Evolutionary conservation across 2,797 vertebrate species (phyloP).

Genomic region (Epinephelus coioides): DNA sequence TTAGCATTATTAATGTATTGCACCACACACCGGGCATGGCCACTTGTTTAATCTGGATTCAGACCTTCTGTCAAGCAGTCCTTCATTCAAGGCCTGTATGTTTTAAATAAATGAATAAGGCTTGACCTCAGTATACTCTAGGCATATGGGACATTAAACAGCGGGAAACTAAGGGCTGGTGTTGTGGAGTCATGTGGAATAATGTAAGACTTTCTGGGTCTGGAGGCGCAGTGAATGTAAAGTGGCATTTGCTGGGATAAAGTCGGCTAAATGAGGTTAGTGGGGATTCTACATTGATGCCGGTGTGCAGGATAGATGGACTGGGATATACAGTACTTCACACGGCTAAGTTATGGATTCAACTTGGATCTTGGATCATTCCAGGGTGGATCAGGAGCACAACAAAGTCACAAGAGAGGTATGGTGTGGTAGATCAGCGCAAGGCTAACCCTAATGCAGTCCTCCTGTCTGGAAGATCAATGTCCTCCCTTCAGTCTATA

Average conservation of each 20-base stretch:
- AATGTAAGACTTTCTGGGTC: background rate
- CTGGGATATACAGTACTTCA: background rate
- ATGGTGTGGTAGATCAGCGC: background rate
- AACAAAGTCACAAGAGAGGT: constrained; percentile 23
- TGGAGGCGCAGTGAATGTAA: background rate
- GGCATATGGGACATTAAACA: background rate
- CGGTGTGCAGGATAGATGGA: background rate
- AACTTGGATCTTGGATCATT: too few relatives aligned
- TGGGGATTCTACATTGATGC: background rate
- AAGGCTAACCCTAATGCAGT: background rate
- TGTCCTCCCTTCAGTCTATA: background rate
- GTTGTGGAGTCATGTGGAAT: background rate
- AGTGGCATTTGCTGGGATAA: background rate
- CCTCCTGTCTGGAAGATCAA: constrained; percentile 17
- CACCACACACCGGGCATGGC: background rate
- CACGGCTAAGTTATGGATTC: background rate
- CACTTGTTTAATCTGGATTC: constrained; percentile 4
- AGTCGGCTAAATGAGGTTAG: constrained; percentile 6
- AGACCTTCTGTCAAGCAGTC: background rate
- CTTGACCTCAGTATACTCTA: background rate
- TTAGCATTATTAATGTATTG: background rate
- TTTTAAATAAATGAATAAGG: background rate
- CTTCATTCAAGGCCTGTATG: background rate
- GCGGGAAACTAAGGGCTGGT: background rate
- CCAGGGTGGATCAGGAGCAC: background rate